These are phyloP conservation scores for Aquatica leii DNA, from an alignment of 2,888 invertebrate genomes.

Conservation along the genomic window DNA sequence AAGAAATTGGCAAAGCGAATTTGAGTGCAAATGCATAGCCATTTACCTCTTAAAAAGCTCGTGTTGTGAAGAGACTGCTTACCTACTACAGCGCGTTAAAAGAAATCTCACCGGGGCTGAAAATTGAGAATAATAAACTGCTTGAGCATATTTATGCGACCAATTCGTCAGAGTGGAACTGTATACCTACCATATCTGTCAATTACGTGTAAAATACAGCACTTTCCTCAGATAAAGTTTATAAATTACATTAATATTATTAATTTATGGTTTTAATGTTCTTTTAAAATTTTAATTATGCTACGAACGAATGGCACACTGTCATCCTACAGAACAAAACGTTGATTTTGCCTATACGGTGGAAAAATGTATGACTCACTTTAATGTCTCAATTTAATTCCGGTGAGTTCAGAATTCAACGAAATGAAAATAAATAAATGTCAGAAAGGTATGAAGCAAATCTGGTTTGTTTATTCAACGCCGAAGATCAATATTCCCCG, in stretches of 20 bases:
- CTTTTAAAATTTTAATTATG: too few species aligned
- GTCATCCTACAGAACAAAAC: too few species aligned
- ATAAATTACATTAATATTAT: slow-evolving; percentile 19
- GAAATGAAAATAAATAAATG: slow-evolving; percentile 39
- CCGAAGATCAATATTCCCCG: slow-evolving; percentile 30
- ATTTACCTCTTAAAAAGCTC: slow-evolving; percentile 39
- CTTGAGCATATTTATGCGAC: slow-evolving; percentile 55
- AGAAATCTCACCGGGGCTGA: slow-evolving; percentile 58
- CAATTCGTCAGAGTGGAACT: slow-evolving; percentile 49
- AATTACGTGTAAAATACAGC: slow-evolving; percentile 61
- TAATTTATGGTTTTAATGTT: slow-evolving; percentile 21
- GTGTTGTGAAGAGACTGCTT: slow-evolving; percentile 44
- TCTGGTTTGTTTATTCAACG: slow-evolving; percentile 36
- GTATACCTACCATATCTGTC: slow-evolving; percentile 59
- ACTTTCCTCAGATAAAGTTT: slow-evolving; percentile 17
- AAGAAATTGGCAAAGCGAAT: too few species aligned
- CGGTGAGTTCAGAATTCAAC: slow-evolving; percentile 12
- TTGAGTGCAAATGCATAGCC: slow-evolving; percentile 26
- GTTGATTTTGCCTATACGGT: too few species aligned
- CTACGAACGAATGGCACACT: too few species aligned
- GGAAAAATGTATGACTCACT: too few species aligned
- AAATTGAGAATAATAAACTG: slow-evolving; percentile 61
- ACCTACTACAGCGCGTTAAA: slow-evolving; percentile 51
- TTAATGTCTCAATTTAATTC: slow-evolving; percentile 8
- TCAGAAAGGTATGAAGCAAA: slow-evolving; percentile 35